Percentiles rank a stretch among this genome's conserved stretches.
Evolutionary conservation across 2,888 invertebrate genomes (phyloP).

Genomic region (Odontocerum albicorne): DNA sequence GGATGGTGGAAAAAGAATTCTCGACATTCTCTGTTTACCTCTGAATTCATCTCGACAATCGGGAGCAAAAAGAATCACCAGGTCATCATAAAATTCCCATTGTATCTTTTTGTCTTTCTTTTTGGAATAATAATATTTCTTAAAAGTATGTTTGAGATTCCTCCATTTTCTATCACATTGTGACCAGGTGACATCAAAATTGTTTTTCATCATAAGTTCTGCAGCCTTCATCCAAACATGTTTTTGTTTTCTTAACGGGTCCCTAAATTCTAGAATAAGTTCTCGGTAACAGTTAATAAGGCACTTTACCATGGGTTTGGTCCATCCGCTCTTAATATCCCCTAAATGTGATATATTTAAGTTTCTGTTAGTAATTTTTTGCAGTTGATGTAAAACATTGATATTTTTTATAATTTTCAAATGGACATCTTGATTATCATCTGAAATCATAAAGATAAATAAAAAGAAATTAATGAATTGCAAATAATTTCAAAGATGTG

Average conservation of each 20-base stretch:
- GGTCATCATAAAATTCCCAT: conserved; percentile 33
- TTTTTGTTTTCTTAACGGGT: conserved; percentile 21
- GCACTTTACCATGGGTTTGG: conserved; percentile 22
- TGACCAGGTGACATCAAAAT: conserved; percentile 16
- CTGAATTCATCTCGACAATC: conserved; percentile 18
- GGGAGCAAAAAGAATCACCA: conserved; percentile 28
- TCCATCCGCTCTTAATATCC: conserved; percentile 15
- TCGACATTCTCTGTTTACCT: conserved; percentile 18
- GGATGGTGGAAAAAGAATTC: conserved; percentile 17
- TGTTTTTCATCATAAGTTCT: conserved; percentile 9
- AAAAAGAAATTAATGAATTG: too few species aligned
- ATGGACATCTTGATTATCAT: conserved; percentile 7
- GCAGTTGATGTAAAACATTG: background rate
- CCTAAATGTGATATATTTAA: conserved; percentile 6
- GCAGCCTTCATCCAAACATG: conserved; percentile 23
- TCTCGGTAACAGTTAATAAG: conserved; percentile 24
- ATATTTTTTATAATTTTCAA: conserved; percentile 11
- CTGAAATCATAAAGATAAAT: too few species aligned
- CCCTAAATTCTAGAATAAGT: conserved; percentile 22
- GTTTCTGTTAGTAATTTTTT: conserved; percentile 1
- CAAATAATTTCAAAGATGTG: too few species aligned
- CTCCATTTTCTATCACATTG: conserved; percentile 25
- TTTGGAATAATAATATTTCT: conserved; percentile 19
- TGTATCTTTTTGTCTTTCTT: conserved; percentile 14
- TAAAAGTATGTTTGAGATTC: conserved; percentile 23